phyloP scores from a whole-genome alignment of 1,140 invertebrate genomes.

The Tetragonula clypearis region DNA sequence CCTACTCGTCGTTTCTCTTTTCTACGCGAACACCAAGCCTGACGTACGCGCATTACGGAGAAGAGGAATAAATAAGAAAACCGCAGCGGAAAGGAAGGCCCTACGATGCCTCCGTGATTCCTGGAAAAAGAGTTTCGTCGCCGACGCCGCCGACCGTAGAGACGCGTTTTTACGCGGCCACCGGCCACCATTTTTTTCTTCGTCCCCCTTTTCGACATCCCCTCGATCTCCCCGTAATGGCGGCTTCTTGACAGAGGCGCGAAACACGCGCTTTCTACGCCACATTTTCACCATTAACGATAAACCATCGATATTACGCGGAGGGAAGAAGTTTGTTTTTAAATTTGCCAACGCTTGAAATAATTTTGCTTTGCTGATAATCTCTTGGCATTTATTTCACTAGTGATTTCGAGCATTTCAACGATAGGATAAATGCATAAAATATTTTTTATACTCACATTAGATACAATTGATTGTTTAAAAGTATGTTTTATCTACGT shows the following conservation, averaged over 20 bases:
- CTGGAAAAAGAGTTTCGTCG: constrained; percentile 71
- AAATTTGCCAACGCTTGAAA: not conserved
- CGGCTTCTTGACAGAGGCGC: constrained; percentile 41
- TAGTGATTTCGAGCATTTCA: too few relatives aligned
- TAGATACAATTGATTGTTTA: too few relatives aligned
- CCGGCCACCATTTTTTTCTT: constrained; percentile 59
- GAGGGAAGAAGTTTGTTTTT: not conserved
- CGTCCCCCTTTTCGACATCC: constrained; percentile 46
- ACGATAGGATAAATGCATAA: too few relatives aligned
- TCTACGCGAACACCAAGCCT: constrained; percentile 45
- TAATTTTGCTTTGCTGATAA: not conserved
- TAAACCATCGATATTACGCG: not conserved
- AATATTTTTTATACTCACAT: too few relatives aligned
- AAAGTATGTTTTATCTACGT: too few relatives aligned
- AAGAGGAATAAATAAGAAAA: constrained; percentile 71
- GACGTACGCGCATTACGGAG: constrained; percentile 41
- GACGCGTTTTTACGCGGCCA: constrained; percentile 74
- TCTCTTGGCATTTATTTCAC: too few relatives aligned
- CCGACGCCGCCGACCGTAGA: constrained; percentile 62
- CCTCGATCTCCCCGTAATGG: constrained; percentile 51
- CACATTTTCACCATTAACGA: not conserved
- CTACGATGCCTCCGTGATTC: constrained; percentile 60
- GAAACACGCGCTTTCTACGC: not conserved
- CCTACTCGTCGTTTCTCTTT: constrained; percentile 6
- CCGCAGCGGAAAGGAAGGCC: constrained; percentile 61